phyloP scores from a whole-genome alignment of 1,140 invertebrate species.

The Tetramorium alpestre region DNA sequence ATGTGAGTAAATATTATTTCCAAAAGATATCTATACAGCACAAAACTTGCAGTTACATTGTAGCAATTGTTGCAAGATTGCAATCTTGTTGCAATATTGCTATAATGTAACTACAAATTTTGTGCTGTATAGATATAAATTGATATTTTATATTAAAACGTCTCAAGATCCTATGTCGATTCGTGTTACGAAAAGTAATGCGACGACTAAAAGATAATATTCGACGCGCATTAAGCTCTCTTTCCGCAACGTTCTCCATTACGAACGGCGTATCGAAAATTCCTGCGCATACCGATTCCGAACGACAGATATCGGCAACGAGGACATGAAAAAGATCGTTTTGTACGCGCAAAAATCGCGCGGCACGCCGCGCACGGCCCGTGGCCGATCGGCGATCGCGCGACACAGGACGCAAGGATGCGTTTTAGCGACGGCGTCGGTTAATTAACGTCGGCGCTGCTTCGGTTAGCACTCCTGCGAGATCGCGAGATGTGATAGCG shows the following conservation, averaged over 20 bases:
- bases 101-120: no score
- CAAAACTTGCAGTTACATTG: no score
- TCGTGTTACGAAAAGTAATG: no score
- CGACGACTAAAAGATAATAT: background rate
- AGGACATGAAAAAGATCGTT: slow-evolving; percentile 42
- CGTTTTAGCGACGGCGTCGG: slow-evolving; percentile 74
- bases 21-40: no score
- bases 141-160: no score
- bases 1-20: no score
- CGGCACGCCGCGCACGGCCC: slow-evolving; percentile 46
- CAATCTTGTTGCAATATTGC: no score
- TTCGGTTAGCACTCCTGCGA: slow-evolving; percentile 75
- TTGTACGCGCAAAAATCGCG: slow-evolving; percentile 56
- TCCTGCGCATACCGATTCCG: slow-evolving; percentile 66
- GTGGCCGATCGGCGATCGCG: slow-evolving; percentile 38
- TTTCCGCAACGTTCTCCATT: background rate
- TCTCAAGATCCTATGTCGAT: no score
- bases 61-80: no score
- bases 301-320: slow-evolving; percentile 69
- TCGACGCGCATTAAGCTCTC: slow-evolving; percentile 32
- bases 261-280: background rate
- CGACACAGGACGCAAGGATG: slow-evolving; percentile 44
- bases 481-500: slow-evolving; percentile 81
- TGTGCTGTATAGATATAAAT: no score
- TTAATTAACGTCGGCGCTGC: slow-evolving; percentile 81